Evolutionary conservation across 2,113 vertebrate species (phyloP), one percentile per base, ranked within the genome.

Genomic region (Tiliqua scincoides): DNA sequence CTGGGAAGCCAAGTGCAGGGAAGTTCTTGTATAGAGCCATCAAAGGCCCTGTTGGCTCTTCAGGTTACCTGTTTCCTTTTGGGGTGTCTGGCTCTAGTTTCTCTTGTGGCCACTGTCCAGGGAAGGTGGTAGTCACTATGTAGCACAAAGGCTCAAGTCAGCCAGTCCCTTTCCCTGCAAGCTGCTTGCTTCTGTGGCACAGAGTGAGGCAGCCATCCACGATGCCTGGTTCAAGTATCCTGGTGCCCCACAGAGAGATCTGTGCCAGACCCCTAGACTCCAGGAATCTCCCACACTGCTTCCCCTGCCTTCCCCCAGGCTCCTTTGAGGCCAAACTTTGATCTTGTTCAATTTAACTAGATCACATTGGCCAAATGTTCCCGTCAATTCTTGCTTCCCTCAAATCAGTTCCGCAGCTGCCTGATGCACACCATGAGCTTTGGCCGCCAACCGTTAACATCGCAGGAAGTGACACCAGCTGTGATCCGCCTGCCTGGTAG

Each of bases 371-470:
- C 9, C 27, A 30, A n/a, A 7, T 80, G 7, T 43, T 6, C 40
- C 78, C 4, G 18, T 48, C 21, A 48, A 14, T 74, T 27, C n/a
- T 18, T 2, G 82, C 0, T 37, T 83, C 43, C 83, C 72, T 75
- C 80, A 73, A 20, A 59, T n/a, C 84, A 95, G 96, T 96, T 96
- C 79, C 94, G 95, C 89, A 87, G 93, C 84, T 96, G 95, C 87
- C 89, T 96, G 90, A 81, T 95, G 92, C 84, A 57, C 20, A 93
- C 37, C 71, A 4, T 96, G 74, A 94, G 94, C 87, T 96, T 94
- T 5, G 92, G 94, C 11, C 4, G 67, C 43, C 83, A 57, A 1
- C 84, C 87, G 1, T 0, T 54, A 32, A 30, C 18, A 0, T 37
- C 0, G 0, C 82, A 77, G n/a, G 92, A 91, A 71, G 90, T 89